phyloP scores from a whole-genome alignment of 30 jellyfish, hydroid and myxozoan species.

The Haliclystus octoradiatus region DNA sequence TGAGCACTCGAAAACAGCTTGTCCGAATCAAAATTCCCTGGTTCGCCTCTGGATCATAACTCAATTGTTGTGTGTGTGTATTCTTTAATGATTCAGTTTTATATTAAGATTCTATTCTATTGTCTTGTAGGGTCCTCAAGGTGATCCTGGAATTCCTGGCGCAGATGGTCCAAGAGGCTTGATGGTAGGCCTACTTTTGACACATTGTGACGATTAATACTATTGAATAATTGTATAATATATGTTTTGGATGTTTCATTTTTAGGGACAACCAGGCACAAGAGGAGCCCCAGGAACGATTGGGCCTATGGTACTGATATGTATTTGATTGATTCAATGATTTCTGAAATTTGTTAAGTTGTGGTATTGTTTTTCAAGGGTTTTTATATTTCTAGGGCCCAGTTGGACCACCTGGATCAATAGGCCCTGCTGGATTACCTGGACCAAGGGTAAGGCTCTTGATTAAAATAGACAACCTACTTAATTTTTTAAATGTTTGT shows the following conservation, averaged over 20 bases:
- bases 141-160: not conserved
- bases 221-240: no score
- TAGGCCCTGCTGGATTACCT: slow-evolving; percentile 55
- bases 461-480: not conserved
- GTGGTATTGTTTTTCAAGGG: not conserved
- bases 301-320: not conserved
- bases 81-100: not conserved
- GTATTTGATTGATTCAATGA: no score
- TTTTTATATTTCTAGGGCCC: slow-evolving; percentile 15
- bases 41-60: no score
- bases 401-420: slow-evolving; percentile 73
- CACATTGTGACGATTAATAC: not conserved
- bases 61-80: no score
- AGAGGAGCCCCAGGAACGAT: not conserved
- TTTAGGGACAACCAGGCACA: not conserved
- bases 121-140: not conserved
- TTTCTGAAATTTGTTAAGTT: not conserved
- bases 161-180: not conserved
- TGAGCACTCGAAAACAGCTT: no score
- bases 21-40: no score
- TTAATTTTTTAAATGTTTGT: not conserved
- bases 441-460: slow-evolving; percentile 27
- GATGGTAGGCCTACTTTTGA: not conserved
- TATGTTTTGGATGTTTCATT: not conserved
- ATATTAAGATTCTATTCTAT: not conserved